Evolutionary conservation across 2,797 vertebrate species (phyloP).

Genomic region (Melanotaenia trifasciata): DNA sequence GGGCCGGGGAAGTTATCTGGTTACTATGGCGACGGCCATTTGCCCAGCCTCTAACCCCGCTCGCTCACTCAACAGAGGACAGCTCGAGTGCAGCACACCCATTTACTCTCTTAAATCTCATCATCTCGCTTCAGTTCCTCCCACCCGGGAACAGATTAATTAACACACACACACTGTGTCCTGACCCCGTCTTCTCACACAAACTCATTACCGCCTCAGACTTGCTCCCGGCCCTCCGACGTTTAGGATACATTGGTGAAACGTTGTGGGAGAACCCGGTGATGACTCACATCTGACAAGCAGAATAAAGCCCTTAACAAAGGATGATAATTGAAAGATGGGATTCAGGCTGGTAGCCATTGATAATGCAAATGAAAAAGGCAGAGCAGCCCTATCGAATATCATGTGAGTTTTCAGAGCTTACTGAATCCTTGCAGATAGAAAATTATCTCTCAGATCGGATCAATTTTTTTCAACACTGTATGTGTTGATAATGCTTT

Average conservation of each 20-base stretch:
- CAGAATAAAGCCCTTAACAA: slow-evolving; percentile 83
- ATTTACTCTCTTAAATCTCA: slow-evolving; percentile 87
- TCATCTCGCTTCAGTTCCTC: slow-evolving; percentile 87
- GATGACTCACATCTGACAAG: slow-evolving; percentile 83
- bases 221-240: slow-evolving; percentile 79
- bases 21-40: slow-evolving; percentile 83
- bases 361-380: slow-evolving; percentile 81
- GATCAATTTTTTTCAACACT: slow-evolving; percentile 43
- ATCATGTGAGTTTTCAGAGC: slow-evolving; percentile 58
- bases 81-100: slow-evolving; percentile 83
- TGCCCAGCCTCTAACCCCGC: slow-evolving; percentile 82
- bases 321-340: slow-evolving; percentile 84
- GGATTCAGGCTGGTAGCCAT: slow-evolving; percentile 75
- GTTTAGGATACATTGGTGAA: slow-evolving; percentile 81
- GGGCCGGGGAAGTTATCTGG: slow-evolving; percentile 78
- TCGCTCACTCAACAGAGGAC: slow-evolving; percentile 82
- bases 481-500: slow-evolving; percentile 71
- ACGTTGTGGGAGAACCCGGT: slow-evolving; percentile 78
- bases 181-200: slow-evolving; percentile 85
- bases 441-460: slow-evolving; percentile 53
- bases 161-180: slow-evolving; percentile 86
- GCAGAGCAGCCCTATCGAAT: slow-evolving; percentile 68
- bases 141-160: slow-evolving; percentile 86
- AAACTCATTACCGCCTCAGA: slow-evolving; percentile 85
- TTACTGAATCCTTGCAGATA: slow-evolving; percentile 38